Percentiles rank a stretch among this genome's conserved stretches.
Conservation (phyloP, 1,140 invertebrate species). For the Gryllus bimaculatus region DNA sequence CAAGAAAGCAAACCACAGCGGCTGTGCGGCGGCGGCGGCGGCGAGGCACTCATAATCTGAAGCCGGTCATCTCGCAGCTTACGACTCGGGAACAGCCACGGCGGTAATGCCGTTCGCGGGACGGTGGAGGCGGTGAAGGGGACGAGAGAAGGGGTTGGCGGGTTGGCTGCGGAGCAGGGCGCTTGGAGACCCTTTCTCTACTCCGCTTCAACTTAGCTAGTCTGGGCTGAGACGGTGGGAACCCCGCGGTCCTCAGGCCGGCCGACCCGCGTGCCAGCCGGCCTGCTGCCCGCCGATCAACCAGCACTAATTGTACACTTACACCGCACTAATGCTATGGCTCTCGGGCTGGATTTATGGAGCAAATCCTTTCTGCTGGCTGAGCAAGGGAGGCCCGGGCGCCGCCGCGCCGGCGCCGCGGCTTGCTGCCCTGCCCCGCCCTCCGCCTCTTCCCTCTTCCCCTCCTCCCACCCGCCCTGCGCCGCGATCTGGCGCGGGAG, state of each 20-base stretch:
- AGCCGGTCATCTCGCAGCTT: background rate
- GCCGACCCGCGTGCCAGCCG: background rate
- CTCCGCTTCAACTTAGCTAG: background rate
- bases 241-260: background rate
- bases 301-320: constrained; percentile 4
- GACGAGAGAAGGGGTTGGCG: no score
- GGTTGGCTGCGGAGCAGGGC: no score
- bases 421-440: no score
- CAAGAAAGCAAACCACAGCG: background rate
- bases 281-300: background rate
- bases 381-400: background rate
- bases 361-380: background rate
- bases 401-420: no score
- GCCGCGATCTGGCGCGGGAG: background rate
- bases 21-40: no score
- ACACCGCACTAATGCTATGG: background rate
- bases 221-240: background rate
- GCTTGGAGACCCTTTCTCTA: background rate
- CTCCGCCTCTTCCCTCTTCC: no score
- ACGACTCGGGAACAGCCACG: background rate
- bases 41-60: background rate
- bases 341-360: background rate
- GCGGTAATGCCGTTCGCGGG: no score
- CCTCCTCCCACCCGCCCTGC: no score
- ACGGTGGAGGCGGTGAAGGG: background rate